Evolutionary conservation across 92 coral and sea anemone species (phyloP).

Genomic region (Palythoa heliodiscus): DNA sequence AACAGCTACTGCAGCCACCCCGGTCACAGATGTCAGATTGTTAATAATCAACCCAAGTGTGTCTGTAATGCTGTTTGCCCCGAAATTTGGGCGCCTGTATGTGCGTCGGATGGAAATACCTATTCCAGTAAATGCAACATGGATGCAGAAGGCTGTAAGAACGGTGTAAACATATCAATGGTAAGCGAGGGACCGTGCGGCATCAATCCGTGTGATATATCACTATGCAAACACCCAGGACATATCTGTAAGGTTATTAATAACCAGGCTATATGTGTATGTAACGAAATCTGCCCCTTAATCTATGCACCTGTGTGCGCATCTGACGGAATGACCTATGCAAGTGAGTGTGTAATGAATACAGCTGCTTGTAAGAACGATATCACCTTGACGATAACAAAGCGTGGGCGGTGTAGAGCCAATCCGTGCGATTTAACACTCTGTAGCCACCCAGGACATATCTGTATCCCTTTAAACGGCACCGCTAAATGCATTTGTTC

Average conservation of each 20-base stretch:
- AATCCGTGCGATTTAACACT: constrained; percentile 35
- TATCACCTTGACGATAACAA: constrained; percentile 39
- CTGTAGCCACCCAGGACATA: constrained; percentile 30
- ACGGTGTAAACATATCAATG: constrained; percentile 19
- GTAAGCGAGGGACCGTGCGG: constrained; percentile 39
- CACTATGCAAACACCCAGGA: constrained; percentile 71
- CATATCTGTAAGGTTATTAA: constrained; percentile 59
- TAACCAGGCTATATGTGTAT: constrained; percentile 30
- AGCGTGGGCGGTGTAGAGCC: constrained; percentile 41
- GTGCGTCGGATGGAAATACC: constrained; percentile 76
- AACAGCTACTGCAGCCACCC: constrained; percentile 64
- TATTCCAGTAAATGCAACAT: constrained; percentile 70
- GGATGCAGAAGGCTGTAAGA: constrained; percentile 70
- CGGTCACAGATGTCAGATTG: constrained; percentile 63
- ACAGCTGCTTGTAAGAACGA: constrained; percentile 38
- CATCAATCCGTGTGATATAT: constrained; percentile 63
- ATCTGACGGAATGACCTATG: constrained; percentile 38
- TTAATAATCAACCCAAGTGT: constrained; percentile 72
- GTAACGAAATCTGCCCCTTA: constrained; percentile 18
- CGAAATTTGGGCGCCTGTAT: constrained; percentile 62
- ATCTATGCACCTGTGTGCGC: constrained; percentile 37
- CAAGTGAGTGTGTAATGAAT: constrained; percentile 44
- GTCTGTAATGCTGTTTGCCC: constrained; percentile 69
- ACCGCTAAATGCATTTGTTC: constrained; percentile 52
- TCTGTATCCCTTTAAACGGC: constrained; percentile 17